Conservation (phyloP, 2,888 invertebrate species). For the Odontocerum albicorne region DNA sequence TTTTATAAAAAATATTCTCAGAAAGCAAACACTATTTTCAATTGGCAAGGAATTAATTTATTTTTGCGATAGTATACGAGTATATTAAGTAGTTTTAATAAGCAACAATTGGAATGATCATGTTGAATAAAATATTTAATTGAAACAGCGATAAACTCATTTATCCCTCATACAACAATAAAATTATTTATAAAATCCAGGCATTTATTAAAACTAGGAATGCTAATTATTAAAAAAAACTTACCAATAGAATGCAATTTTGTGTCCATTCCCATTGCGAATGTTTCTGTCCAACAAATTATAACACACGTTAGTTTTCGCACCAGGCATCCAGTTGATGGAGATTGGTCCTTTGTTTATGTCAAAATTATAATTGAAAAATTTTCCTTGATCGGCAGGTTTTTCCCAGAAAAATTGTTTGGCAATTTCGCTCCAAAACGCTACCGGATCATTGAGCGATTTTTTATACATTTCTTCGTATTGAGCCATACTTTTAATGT, state of each 20-base stretch:
- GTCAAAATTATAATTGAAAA: slow-evolving; percentile 91
- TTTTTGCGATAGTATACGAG: no score
- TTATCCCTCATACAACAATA: no score
- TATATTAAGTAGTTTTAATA: no score
- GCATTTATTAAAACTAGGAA: no score
- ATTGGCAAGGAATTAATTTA: no score
- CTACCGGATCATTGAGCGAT: slow-evolving; percentile 85
- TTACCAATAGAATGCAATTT: slow-evolving; percentile 94
- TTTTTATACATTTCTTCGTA: slow-evolving; percentile 82
- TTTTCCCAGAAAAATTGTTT: slow-evolving; percentile 93
- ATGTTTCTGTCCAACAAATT: slow-evolving; percentile 93
- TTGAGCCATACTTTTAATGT: slow-evolving; percentile 71
- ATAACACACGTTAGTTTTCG: slow-evolving; percentile 93
- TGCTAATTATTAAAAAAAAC: no score
- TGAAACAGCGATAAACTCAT: no score
- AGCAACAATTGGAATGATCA: no score
- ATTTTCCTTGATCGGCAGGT: slow-evolving; percentile 70
- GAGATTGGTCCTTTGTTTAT: slow-evolving; percentile 84
- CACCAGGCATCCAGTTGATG: slow-evolving; percentile 94
- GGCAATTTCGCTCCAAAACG: slow-evolving; percentile 93
- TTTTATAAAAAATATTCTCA: no score
- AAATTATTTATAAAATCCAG: no score
- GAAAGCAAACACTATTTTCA: no score
- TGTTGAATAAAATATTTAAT: no score
- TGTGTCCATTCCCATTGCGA: slow-evolving; percentile 84